Evolutionary conservation across 2,113 vertebrate genomes (phyloP).

Genomic region (Trogon melanurus): DNA sequence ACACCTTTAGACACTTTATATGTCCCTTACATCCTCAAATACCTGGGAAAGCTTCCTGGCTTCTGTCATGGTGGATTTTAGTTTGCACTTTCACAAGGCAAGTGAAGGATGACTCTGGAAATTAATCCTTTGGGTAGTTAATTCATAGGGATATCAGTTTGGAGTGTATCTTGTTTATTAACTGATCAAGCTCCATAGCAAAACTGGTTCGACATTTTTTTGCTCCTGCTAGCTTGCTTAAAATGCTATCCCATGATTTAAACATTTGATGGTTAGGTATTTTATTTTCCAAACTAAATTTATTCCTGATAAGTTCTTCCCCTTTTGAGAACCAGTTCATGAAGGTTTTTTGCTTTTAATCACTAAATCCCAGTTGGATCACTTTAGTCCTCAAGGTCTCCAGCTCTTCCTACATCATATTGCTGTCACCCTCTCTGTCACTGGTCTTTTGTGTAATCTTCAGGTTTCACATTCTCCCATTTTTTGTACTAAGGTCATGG

Average conservation of each 20-base stretch:
- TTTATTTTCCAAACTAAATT: constrained; percentile 1
- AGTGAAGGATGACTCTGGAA: not conserved
- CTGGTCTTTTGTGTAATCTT: not conserved
- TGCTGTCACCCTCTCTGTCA: not conserved
- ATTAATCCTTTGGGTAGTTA: not conserved
- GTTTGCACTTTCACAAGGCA: not conserved
- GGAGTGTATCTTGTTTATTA: not conserved
- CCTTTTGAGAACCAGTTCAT: not conserved
- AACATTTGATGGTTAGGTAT: not conserved
- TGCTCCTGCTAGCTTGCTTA: not conserved
- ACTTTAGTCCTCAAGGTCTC: not conserved
- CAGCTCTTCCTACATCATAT: not conserved
- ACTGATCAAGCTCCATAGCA: not conserved
- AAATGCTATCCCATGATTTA: not conserved
- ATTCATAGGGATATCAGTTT: not conserved
- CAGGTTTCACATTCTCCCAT: not conserved
- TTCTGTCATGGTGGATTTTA: not conserved
- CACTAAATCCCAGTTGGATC: not conserved
- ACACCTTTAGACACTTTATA: not conserved
- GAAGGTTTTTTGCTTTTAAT: not conserved
- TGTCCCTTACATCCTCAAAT: not conserved
- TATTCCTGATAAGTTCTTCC: rapidly evolving
- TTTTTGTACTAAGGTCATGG: not conserved
- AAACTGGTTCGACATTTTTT: not conserved
- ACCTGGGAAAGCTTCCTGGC: not conserved